Conservation (phyloP, 2,888 invertebrate species). For the Anoplius nigerrimus region DNA sequence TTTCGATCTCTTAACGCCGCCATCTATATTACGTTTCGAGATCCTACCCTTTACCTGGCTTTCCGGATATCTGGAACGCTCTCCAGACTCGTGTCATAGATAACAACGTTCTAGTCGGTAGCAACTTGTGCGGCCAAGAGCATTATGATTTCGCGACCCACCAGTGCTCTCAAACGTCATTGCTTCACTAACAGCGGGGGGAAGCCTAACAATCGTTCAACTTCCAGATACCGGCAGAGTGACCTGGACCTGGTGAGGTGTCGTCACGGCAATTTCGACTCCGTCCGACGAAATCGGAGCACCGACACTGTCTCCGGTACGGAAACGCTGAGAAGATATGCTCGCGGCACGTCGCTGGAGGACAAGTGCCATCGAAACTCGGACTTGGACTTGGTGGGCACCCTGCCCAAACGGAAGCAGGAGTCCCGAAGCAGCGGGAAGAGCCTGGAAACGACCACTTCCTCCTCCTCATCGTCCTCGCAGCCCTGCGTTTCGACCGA, state of each 20-base stretch:
- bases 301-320: constrained; percentile 51
- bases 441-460: constrained; percentile 42
- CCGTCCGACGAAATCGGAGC: constrained; percentile 61
- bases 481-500: constrained; percentile 30
- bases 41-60: too few species aligned
- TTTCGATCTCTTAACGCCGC: neutral
- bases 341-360: constrained; percentile 49
- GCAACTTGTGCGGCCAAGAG: too few species aligned
- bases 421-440: constrained; percentile 41
- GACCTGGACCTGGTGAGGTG: constrained; percentile 67
- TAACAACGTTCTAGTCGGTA: too few species aligned
- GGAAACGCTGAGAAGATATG: constrained; percentile 39
- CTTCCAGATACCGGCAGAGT: constrained; percentile 67
- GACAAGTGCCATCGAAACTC: constrained; percentile 60
- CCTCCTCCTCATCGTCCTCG: constrained; percentile 43
- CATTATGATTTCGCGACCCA: too few species aligned
- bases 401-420: constrained; percentile 64
- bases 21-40: too few species aligned
- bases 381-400: constrained; percentile 66
- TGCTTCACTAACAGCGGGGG: too few species aligned
- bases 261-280: constrained; percentile 65
- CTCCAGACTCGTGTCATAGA: too few species aligned
- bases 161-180: too few species aligned
- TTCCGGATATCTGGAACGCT: too few species aligned
- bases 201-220: too few species aligned